phyloP scores from a whole-genome alignment of 2,113 vertebrate species.

The Paraplagusia blochii region DNA sequence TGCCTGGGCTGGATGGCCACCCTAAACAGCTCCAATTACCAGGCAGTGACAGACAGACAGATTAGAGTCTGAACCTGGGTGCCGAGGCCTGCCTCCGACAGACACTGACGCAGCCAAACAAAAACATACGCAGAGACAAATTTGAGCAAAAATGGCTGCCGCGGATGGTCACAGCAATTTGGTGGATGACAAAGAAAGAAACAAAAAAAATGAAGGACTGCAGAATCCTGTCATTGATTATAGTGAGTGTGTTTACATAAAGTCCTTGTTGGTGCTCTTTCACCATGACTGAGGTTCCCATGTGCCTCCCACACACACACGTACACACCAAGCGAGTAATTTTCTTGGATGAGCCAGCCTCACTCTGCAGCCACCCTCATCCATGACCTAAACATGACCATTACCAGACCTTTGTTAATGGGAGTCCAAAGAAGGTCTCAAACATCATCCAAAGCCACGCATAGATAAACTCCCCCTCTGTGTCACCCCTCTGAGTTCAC shows the following conservation, averaged over 20 bases:
- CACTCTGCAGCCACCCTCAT: constrained; percentile 23
- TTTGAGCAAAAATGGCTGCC: constrained; percentile 1
- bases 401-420: constrained; percentile 16
- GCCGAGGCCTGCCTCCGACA: constrained; percentile 57
- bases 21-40: constrained; percentile 74
- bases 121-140: constrained; percentile 20
- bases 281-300: constrained; percentile 34
- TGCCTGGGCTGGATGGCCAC: constrained; percentile 71
- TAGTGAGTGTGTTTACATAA: constrained; percentile 40
- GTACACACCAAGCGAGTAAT: not conserved
- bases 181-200: constrained; percentile 14
- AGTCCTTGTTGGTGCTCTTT: constrained; percentile 44
- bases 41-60: constrained; percentile 76
- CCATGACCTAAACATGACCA: constrained; percentile 26
- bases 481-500: constrained; percentile 29
- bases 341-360: constrained; percentile 22
- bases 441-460: not conserved
- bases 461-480: not conserved
- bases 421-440: constrained; percentile 2
- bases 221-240: constrained; percentile 47
- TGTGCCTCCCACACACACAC: constrained; percentile 13
- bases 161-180: not conserved
- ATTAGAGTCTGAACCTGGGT: constrained; percentile 68
- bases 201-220: constrained; percentile 14
- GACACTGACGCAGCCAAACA: constrained; percentile 36